A percentile compares a stretch with the other conserved stretches of the same genome.
These are phyloP conservation scores for Echinometra lucunter DNA, from an alignment of 53 echinoderm and acorn worm genomes.

Conservation along the genomic window DNA sequence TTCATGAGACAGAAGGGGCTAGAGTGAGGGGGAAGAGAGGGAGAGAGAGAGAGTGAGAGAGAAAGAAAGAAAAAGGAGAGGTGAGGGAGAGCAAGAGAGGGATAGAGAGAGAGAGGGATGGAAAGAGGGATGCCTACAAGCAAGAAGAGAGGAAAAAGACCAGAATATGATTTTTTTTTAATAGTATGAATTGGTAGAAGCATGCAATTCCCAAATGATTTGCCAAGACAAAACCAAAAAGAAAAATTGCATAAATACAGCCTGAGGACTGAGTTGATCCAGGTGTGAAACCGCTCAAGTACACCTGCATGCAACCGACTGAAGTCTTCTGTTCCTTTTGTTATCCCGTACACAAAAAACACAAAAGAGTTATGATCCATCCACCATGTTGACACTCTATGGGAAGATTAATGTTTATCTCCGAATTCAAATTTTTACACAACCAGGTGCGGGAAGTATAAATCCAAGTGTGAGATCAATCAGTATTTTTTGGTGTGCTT, in stretches of 20 bases:
- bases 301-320: slow-evolving; percentile 9
- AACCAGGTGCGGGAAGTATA: slow-evolving; percentile 1
- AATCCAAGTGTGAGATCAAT: slow-evolving; percentile 37
- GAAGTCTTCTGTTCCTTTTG: not conserved
- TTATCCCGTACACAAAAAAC: not conserved
- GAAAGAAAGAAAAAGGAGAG: not conserved
- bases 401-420: slow-evolving; percentile 56
- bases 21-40: not conserved
- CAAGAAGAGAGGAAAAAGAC: not conserved
- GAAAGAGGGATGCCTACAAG: not conserved
- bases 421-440: slow-evolving; percentile 21
- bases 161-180: not conserved
- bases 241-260: not conserved
- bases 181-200: not conserved
- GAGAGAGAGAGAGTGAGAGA: not conserved
- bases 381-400: slow-evolving; percentile 40
- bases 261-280: slow-evolving; percentile 6
- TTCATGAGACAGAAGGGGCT: too few species aligned
- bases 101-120: not conserved
- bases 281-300: slow-evolving; percentile 48
- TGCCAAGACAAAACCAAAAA: not conserved
- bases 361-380: slow-evolving; percentile 12
- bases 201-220: not conserved
- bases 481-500: slow-evolving; percentile 9
- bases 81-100: too few species aligned